phyloP scores from a whole-genome alignment of 1,140 invertebrate genomes.

The Drosophila virilis region DNA sequence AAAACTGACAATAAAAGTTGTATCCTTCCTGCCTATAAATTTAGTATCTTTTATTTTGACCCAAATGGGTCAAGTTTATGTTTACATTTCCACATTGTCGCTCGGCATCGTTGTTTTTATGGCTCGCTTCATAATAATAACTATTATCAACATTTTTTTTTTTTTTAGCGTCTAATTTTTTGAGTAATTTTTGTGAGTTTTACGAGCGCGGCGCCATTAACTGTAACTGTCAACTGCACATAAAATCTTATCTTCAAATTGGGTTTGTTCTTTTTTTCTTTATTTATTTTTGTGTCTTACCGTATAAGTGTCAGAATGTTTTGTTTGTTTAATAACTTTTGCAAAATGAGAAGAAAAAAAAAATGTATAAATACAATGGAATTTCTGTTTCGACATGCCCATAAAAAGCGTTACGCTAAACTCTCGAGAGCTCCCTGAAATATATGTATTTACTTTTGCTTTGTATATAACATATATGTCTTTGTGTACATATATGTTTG shows the following conservation, averaged over 20 bases:
- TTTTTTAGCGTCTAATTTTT: conserved; percentile 50
- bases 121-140: conserved; percentile 48
- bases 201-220: conserved; percentile 71
- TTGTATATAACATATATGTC: neutral
- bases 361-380: conserved; percentile 20
- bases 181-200: conserved; percentile 51
- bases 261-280: conserved; percentile 39
- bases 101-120: conserved; percentile 52
- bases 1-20: neutral
- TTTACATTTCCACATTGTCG: conserved; percentile 59
- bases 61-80: conserved; percentile 75
- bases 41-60: conserved; percentile 28
- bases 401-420: conserved; percentile 28
- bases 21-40: conserved; percentile 18
- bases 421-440: neutral
- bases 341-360: conserved; percentile 29
- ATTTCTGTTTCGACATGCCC: conserved; percentile 37
- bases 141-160: conserved; percentile 45
- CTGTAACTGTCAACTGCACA: conserved; percentile 74
- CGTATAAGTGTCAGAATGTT: conserved; percentile 10
- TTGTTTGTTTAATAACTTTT: conserved; percentile 39
- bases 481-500: neutral
- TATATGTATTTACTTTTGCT: neutral
- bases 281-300: neutral
- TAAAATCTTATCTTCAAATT: conserved; percentile 72